Conservation (phyloP, 2,113 vertebrate genomes). For the Conger conger region DNA sequence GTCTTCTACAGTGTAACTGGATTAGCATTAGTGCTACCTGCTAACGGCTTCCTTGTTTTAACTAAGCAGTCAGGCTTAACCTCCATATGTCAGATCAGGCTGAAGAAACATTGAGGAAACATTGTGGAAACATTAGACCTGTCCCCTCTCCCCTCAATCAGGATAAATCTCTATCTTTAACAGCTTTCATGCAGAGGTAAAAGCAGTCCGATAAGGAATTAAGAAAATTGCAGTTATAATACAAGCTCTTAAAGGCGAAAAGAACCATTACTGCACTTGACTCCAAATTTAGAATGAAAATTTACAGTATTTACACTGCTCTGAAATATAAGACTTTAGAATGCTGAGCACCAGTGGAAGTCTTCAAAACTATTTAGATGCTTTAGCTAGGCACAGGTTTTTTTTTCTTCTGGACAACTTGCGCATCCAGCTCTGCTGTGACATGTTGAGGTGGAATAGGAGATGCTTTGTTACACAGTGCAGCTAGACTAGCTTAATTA, state of each 20-base stretch:
- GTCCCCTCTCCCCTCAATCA: neutral
- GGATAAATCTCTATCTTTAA: conserved; percentile 11
- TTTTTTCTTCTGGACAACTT: neutral
- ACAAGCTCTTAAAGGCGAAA: neutral
- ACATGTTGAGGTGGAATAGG: neutral
- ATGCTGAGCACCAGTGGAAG: conserved; percentile 2
- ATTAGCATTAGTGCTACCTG: conserved; percentile 18
- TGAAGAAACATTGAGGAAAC: conserved; percentile 19
- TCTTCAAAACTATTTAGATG: neutral
- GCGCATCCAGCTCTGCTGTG: neutral
- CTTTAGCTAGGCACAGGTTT: neutral
- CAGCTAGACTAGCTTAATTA: neutral
- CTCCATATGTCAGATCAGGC: conserved; percentile 27
- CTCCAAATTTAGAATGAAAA: neutral
- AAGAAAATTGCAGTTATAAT: neutral
- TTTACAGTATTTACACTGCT: conserved; percentile 15
- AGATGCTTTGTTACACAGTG: neutral
- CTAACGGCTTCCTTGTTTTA: conserved; percentile 2
- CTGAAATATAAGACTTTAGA: conserved; percentile 27
- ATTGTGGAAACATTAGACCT: neutral
- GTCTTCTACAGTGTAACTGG: conserved; percentile 12
- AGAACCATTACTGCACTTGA: neutral
- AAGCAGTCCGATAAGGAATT: conserved; percentile 1
- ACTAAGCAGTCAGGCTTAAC: conserved; percentile 23
- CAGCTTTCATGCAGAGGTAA: neutral